These are phyloP conservation scores for Geococcyx californianus DNA, from an alignment of 2,113 vertebrate species.

Conservation along the genomic window DNA sequence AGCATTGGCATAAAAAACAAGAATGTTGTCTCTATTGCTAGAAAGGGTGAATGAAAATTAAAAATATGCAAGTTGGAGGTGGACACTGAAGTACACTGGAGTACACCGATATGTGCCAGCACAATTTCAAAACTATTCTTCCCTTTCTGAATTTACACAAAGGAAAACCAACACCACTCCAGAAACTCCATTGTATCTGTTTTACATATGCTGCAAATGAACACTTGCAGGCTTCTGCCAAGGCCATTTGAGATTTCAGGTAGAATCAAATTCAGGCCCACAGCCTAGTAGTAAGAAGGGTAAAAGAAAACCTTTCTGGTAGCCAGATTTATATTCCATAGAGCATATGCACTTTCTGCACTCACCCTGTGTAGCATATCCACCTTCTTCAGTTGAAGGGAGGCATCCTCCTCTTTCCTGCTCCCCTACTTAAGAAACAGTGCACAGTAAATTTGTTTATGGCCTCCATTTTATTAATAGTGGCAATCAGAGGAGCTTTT, in stretches of 20 bases:
- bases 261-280: background rate
- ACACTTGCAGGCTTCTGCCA: background rate
- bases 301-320: background rate
- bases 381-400: background rate
- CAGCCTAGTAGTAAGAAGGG: background rate
- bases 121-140: slow-evolving; percentile 11
- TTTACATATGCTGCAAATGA: background rate
- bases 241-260: background rate
- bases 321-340: background rate
- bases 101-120: background rate
- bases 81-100: background rate
- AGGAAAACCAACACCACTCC: background rate
- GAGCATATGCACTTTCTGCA: background rate
- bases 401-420: background rate
- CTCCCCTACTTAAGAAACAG: slow-evolving; percentile 23
- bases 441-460: slow-evolving; percentile 57
- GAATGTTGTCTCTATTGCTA: background rate
- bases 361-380: background rate
- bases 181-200: background rate
- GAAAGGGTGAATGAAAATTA: background rate
- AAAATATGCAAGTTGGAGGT: background rate
- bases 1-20: background rate
- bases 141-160: background rate
- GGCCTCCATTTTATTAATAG: slow-evolving; percentile 63
- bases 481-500: slow-evolving; percentile 58